phyloP scores from a whole-genome alignment of 2,888 invertebrate genomes.

The Rhamnusium bicolor region DNA sequence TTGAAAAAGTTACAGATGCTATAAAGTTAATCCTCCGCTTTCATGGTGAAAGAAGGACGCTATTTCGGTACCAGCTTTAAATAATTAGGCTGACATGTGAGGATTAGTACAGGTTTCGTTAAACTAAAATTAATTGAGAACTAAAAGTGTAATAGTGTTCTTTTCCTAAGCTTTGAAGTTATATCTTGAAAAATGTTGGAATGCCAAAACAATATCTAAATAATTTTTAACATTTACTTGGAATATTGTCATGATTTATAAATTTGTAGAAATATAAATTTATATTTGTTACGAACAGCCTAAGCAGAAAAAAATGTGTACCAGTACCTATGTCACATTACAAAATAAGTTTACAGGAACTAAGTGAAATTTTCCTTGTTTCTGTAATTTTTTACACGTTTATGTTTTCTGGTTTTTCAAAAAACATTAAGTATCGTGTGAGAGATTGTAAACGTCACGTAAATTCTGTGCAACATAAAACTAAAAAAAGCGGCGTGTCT shows the following conservation, averaged over 20 bases:
- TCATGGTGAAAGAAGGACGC: conserved; percentile 51
- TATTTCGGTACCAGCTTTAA: conserved; percentile 62
- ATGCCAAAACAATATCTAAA: conserved; percentile 12
- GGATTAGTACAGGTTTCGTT: conserved; percentile 60
- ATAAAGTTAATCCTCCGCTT: conserved; percentile 58
- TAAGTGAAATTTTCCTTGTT: too few species aligned
- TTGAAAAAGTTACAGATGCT: conserved; percentile 55
- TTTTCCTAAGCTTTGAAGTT: conserved; percentile 24
- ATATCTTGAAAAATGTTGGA: conserved; percentile 14
- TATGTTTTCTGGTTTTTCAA: too few species aligned
- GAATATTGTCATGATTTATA: background rate
- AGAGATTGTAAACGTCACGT: too few species aligned
- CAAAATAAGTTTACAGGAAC: too few species aligned
- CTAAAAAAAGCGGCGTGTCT: too few species aligned
- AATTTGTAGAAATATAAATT: background rate
- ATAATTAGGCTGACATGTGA: conserved; percentile 61
- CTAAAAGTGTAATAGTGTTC: conserved; percentile 47
- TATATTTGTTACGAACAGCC: too few species aligned
- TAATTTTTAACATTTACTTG: background rate
- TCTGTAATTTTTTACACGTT: too few species aligned
- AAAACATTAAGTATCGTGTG: too few species aligned
- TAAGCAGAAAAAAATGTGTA: too few species aligned
- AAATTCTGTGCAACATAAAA: too few species aligned
- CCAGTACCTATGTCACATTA: too few species aligned
- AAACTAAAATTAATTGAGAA: conserved; percentile 60